Evolutionary conservation across 2,113 vertebrate genomes (phyloP).

Genomic region (Grus americana): DNA sequence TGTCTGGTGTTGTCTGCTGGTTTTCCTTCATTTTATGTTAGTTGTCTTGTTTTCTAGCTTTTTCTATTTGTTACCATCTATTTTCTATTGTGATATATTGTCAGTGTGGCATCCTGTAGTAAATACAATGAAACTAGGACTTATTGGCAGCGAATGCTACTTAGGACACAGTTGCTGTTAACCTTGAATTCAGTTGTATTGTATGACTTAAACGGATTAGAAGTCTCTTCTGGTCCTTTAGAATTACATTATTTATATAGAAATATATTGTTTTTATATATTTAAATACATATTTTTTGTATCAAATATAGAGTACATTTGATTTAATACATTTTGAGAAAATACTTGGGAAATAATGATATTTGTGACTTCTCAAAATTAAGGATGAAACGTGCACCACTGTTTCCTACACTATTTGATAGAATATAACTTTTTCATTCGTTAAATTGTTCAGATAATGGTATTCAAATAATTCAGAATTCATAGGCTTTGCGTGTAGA

Average conservation of each 20-base stretch:
- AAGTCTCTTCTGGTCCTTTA: background rate
- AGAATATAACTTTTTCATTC: conserved; percentile 36
- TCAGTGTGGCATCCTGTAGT: background rate
- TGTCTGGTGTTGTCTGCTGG: background rate
- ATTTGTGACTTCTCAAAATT: conserved; percentile 19
- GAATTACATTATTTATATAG: background rate
- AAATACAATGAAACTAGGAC: background rate
- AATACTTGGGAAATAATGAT: conserved; percentile 31
- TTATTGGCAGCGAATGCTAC: background rate
- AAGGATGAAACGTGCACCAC: background rate
- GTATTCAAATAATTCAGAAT: conserved; percentile 32
- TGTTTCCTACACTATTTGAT: conserved; percentile 18
- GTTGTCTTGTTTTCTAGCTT: background rate
- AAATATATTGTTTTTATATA: background rate
- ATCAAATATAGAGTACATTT: background rate
- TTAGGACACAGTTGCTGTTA: background rate
- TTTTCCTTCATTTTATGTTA: background rate
- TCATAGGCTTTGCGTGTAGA: background rate
- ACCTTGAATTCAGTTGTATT: background rate
- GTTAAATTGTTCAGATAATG: background rate
- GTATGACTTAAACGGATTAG: background rate
- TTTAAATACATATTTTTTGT: background rate
- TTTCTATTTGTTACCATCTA: background rate
- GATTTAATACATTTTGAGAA: background rate
- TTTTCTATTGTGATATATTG: background rate